Percentiles rank a stretch among this genome's conserved stretches.
phyloP scores from a whole-genome alignment of 2,888 invertebrate species.

The Lochmaea crataegi region DNA sequence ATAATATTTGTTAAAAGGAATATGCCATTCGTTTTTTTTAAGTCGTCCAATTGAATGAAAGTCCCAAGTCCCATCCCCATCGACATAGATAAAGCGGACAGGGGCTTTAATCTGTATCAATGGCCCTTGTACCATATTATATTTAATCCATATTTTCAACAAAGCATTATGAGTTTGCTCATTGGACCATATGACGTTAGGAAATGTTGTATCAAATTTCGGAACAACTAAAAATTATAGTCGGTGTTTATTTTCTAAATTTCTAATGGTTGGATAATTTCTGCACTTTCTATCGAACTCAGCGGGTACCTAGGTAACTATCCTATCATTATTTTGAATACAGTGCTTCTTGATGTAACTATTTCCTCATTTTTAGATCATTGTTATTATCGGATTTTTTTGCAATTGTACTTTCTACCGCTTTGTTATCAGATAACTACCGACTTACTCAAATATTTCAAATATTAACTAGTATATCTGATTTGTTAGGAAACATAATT shows the following conservation, averaged over 20 bases:
- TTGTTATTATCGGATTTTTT: conserved; percentile 38
- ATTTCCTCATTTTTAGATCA: conserved; percentile 45
- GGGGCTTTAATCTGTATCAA: conserved; percentile 59
- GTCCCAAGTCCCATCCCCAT: conserved; percentile 55
- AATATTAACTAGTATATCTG: conserved; percentile 9
- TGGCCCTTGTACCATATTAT: conserved; percentile 58
- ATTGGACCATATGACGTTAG: conserved; percentile 60
- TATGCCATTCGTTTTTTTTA: conserved; percentile 54
- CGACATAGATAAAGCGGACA: conserved; percentile 57
- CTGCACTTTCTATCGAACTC: conserved; percentile 47
- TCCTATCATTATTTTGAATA: conserved; percentile 36
- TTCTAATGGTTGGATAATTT: conserved; percentile 50
- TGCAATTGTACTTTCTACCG: conserved; percentile 23
- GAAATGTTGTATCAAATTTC: conserved; percentile 60
- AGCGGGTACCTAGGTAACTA: conserved; percentile 19
- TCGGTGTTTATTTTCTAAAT: conserved; percentile 51
- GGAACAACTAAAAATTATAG: conserved; percentile 53
- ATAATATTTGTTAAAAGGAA: conserved; percentile 56
- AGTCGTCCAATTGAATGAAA: conserved; percentile 51
- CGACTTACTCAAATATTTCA: conserved; percentile 30
- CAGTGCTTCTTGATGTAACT: conserved; percentile 39
- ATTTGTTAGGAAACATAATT: conserved; percentile 11
- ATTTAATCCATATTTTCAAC: conserved; percentile 58
- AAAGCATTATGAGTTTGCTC: conserved; percentile 62
- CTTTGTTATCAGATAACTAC: conserved; percentile 28